These are phyloP conservation scores for Meiosimyza platycephala DNA, from an alignment of 2,888 invertebrate species.

Conservation along the genomic window DNA sequence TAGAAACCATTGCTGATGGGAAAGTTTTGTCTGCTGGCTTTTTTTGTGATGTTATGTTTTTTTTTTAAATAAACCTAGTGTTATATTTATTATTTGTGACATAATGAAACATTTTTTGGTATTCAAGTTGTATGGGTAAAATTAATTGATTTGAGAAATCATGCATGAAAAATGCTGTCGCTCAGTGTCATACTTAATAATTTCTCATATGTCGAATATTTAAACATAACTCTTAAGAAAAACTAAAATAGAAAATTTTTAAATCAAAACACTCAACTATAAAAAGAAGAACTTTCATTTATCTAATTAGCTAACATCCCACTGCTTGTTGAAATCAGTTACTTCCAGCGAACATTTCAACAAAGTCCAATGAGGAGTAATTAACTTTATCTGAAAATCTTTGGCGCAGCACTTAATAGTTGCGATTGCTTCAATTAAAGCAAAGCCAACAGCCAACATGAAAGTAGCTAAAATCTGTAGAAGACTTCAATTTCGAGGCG, in stretches of 20 bases:
- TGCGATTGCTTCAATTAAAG: conserved; percentile 29
- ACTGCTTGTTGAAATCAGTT: neutral
- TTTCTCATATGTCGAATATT: too few relatives aligned
- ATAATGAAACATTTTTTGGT: too few relatives aligned
- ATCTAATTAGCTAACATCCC: conserved; percentile 15
- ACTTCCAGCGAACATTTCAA: conserved; percentile 18
- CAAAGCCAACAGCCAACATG: conserved; percentile 20
- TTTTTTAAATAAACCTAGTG: too few relatives aligned
- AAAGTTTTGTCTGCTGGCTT: neutral
- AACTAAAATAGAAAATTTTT: too few relatives aligned
- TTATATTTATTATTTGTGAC: too few relatives aligned
- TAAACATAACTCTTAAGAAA: too few relatives aligned
- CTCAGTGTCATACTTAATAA: too few relatives aligned
- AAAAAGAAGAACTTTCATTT: neutral
- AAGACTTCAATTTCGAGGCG: neutral
- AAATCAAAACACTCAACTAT: too few relatives aligned
- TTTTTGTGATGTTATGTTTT: neutral
- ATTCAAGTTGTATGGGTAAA: too few relatives aligned
- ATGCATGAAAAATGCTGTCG: too few relatives aligned
- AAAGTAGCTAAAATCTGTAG: neutral
- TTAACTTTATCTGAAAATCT: conserved; percentile 64
- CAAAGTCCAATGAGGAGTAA: conserved; percentile 60
- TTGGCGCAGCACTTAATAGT: conserved; percentile 50
- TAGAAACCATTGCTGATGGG: conserved; percentile 17
- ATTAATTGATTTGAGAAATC: too few relatives aligned